Percentiles rank a stretch among this genome's conserved stretches.
phyloP scores from a whole-genome alignment of 2,797 vertebrate species.

The Muscicapa striata region DNA sequence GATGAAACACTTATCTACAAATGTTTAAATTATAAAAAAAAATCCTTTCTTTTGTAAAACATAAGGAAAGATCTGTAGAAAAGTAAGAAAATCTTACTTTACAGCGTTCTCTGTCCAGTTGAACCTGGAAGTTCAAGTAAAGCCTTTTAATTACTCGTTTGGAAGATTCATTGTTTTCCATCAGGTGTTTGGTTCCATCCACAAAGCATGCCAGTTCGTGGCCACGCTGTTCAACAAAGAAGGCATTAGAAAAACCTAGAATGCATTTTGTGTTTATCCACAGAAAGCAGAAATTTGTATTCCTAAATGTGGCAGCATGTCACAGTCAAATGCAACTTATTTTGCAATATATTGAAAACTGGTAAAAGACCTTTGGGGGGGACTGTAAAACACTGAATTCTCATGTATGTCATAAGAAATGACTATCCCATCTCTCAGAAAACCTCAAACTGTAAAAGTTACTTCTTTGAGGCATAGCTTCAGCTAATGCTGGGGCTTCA shows the following conservation, averaged over 20 bases:
- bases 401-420: not conserved
- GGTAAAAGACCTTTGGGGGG: not conserved
- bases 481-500: not conserved
- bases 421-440: not conserved
- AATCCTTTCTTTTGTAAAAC: not conserved
- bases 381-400: not conserved
- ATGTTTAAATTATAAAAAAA: not conserved
- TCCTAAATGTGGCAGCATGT: not conserved
- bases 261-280: not conserved
- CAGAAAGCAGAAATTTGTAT: not conserved
- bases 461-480: not conserved
- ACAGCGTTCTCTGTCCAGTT: not conserved
- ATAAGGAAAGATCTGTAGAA: not conserved
- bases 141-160: rapidly evolving
- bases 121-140: not conserved
- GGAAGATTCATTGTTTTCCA: not conserved
- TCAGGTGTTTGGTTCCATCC: conserved; percentile 33
- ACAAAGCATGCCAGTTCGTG: conserved; percentile 50
- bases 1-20: not conserved
- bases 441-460: not conserved
- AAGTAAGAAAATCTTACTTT: conserved; percentile 15
- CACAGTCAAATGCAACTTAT: rapidly evolving
- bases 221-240: conserved; percentile 1
- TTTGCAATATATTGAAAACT: not conserved
- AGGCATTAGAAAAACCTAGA: not conserved